These are phyloP conservation scores for Schizopygopsis pylzovi DNA, from an alignment of 2,797 vertebrate genomes.

Conservation along the genomic window DNA sequence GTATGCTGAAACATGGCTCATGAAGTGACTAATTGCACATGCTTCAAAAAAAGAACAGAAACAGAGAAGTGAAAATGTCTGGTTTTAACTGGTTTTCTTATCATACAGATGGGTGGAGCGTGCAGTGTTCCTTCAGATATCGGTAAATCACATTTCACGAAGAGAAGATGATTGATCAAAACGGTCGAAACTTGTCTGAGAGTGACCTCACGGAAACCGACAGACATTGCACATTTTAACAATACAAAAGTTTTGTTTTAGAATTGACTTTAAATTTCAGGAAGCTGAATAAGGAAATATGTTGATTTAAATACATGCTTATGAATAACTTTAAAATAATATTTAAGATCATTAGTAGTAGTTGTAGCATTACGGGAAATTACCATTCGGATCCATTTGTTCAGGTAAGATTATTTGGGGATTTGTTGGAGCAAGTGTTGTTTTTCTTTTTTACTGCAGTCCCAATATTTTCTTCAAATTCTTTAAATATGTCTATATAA, in stretches of 20 bases:
- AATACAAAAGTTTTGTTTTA: background rate
- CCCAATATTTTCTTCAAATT: background rate
- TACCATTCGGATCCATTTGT: background rate
- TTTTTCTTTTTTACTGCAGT: background rate
- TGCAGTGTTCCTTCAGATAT: background rate
- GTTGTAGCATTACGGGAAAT: background rate
- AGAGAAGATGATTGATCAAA: slow-evolving; percentile 14
- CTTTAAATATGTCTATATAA: background rate
- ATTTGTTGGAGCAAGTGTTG: background rate
- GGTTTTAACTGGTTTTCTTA: background rate
- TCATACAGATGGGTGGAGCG: slow-evolving; percentile 8
- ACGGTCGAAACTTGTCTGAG: background rate
- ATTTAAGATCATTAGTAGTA: background rate
- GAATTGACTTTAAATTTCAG: background rate
- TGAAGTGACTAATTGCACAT: background rate
- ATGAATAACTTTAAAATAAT: too few relatives aligned
- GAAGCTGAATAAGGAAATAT: background rate
- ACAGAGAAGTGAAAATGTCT: slow-evolving; percentile 21
- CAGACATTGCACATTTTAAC: background rate
- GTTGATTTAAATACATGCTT: background rate
- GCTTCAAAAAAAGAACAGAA: background rate
- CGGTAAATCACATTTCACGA: background rate
- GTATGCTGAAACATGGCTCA: background rate
- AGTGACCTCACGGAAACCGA: background rate
- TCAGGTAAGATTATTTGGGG: slow-evolving; percentile 28